Evolutionary conservation across 2,888 invertebrate species (phyloP), one percentile per base, ranked within the genome.

Genomic region (Epirrita christyi): DNA sequence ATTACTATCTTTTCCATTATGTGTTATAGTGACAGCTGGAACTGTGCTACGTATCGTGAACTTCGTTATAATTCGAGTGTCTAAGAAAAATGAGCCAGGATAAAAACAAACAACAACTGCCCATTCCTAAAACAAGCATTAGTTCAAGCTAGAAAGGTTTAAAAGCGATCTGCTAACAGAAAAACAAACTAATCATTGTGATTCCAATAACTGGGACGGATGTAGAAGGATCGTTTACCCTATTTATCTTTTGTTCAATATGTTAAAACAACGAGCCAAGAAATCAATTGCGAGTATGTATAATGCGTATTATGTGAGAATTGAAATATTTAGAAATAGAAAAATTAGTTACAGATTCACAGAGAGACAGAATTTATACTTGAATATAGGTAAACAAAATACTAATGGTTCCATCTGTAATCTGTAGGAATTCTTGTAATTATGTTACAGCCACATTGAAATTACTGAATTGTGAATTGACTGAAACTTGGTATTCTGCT

Each of bases 161-260:
- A 64, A 53, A 55, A 60, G 52, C 58, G 41, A 54, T 38, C 38
- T 36, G 56, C 56, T 42, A 53, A 67, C 14, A 53, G 54, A 67
- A 71, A 75, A 73, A 71, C 68, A 63, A 71, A 75, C 68, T 53
- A 58, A 64, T 69, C 59, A 66, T 64, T 67, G 63, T 65, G 61
- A 70, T 76, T 78, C 75, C 61, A 66, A 71, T 70, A 77, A 75
- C 71, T 72, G 60, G 65, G 61, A 64, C 71, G 73, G 66, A 69
- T 66, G 67, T 64, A 53, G 53, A 67, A 69, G 59, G 67, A 70
- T 68, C 71, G 69, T 68, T 76, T 71, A 70, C 63, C n/a, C 66
- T 71, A 73, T 64, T 72, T 73, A 73, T 73, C 66, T 73, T 67
- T 44, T 50, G 51, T 68, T 70, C 63, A 62, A 72, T 68, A 68